Percentiles rank a stretch among this genome's conserved stretches.
Conservation (phyloP, 1,140 invertebrate species). For the Brachystomella parvula region DNA sequence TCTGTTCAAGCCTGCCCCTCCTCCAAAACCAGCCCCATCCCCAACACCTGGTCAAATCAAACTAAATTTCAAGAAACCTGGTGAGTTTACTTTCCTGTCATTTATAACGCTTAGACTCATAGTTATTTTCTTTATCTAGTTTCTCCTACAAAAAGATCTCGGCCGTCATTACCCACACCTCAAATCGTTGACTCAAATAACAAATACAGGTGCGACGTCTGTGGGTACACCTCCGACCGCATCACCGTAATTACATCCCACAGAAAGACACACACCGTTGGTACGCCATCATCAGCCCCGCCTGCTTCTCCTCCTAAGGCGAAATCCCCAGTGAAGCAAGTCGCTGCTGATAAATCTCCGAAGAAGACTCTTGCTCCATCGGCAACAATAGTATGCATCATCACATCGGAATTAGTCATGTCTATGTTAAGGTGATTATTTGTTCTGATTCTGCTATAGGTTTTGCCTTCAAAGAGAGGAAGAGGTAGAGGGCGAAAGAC, state of each 20-base stretch:
- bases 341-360: background rate
- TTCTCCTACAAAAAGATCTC: background rate
- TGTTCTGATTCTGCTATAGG: background rate
- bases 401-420: background rate
- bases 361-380: background rate
- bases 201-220: background rate
- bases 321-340: background rate
- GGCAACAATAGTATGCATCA: background rate
- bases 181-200: background rate
- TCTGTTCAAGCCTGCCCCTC: background rate
- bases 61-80: constrained; percentile 2
- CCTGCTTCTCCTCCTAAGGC: background rate
- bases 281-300: background rate
- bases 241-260: background rate
- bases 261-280: background rate
- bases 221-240: background rate
- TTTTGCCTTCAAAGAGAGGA: background rate
- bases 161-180: background rate
- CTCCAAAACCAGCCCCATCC: background rate
- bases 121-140: background rate
- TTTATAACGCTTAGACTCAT: background rate
- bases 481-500: background rate
- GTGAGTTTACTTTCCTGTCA: background rate
- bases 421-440: background rate
- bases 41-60: background rate